A percentile compares a stretch with the other conserved stretches of the same genome.
phyloP scores from a whole-genome alignment of 2,797 vertebrate species.

The Helicolenus hilgendorfi region DNA sequence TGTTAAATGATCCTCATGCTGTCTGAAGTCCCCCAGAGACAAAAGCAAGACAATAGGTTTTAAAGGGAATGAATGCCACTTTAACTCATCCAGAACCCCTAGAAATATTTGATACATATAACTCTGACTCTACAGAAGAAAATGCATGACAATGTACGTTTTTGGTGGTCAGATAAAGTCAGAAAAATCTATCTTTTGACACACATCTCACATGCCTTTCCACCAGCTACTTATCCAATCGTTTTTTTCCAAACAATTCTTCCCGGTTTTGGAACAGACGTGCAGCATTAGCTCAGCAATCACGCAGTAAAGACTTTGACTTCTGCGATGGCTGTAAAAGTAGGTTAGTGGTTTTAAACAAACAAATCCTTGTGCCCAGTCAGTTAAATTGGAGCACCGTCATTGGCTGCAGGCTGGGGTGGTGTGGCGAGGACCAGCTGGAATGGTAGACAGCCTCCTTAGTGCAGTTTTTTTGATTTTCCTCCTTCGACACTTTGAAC shows the following conservation, averaged over 20 bases:
- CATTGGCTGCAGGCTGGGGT: conserved; percentile 79
- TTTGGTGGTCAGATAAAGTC: neutral
- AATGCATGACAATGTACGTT: neutral
- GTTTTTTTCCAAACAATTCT: conserved; percentile 32
- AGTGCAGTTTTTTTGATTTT: conserved; percentile 29
- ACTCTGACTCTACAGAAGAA: neutral
- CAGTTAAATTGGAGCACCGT: conserved; percentile 78
- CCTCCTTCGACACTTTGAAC: conserved; percentile 65
- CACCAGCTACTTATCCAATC: neutral
- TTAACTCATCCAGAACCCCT: neutral
- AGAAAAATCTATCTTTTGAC: neutral
- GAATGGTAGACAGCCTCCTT: conserved; percentile 62
- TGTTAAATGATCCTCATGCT: conserved; percentile 41
- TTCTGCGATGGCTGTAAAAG: conserved; percentile 75
- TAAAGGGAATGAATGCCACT: neutral
- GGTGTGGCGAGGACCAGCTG: conserved; percentile 77
- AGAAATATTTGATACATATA: neutral
- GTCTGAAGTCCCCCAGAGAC: neutral
- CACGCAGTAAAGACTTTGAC: conserved; percentile 61
- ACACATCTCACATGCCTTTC: conserved; percentile 12
- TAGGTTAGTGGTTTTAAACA: conserved; percentile 87
- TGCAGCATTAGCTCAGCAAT: conserved; percentile 66
- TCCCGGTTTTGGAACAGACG: conserved; percentile 34
- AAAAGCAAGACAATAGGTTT: conserved; percentile 1
- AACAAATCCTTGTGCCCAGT: conserved; percentile 84